Base-by-base conservation (phyloP, 2,113 vertebrate genomes). In the Serinus canaria region DNA sequence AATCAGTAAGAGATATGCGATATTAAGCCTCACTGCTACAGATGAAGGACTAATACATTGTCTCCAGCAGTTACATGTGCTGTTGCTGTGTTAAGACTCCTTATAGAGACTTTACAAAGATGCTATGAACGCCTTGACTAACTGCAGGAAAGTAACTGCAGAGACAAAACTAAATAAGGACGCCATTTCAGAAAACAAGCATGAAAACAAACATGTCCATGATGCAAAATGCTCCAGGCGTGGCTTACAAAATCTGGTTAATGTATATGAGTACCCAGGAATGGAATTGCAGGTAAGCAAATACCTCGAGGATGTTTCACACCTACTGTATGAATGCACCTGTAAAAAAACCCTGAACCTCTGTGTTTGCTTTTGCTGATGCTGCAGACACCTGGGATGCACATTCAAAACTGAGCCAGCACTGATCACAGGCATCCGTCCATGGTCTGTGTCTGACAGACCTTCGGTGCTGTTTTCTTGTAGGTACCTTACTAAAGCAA, bases 401-500 rank as follows among this genome's bases (percentile, higher is more conserved):
- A 30, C 20, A 31, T 5, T 37, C 4, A 22, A 50, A 49, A 60
- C 18, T 1, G 1, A 66, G 31, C 6, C 59, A 76, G 15, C 25
- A 76, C 31, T 1, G 13, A n/a, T 33, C 68, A 49, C 16, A 46
- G 0, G 1, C 49, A 52, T 8, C 27, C 23, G 22, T 11, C 43
- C 46, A 8, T 14, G 12, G 9, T 1, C 15, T 1, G 22, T 23
- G n/a, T 50, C 25, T 43, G 37, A 60, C 20, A 63, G 11, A 37
- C 17, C 24, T 64, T 15, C 8, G 25, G 2, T 3, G 15, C 24
- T 5, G 9, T 15, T 43, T 62, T 13, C 16, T 24, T 24, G 27
- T 2, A 21, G 11, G 1, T 1, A 22, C 0, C 1, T 59, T 28
- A 23, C 12, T 6, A 16, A 53, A 12, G 7, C 6, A 10, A 30